Evolutionary conservation across 2,797 vertebrate genomes (phyloP).

Genomic region (Potorous gilbertii): DNA sequence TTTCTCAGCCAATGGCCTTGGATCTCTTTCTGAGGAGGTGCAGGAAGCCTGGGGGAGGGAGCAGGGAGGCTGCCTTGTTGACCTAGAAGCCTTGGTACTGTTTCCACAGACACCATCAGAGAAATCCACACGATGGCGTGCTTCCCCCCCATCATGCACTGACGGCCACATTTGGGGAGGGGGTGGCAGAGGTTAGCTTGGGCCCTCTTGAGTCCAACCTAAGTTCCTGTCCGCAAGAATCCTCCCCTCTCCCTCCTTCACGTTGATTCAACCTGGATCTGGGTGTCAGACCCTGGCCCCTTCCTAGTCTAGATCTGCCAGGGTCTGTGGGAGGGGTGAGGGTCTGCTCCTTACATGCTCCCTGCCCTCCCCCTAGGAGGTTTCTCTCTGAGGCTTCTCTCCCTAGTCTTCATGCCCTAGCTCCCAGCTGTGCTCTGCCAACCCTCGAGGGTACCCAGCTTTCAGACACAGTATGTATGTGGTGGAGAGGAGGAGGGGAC

Average conservation of each 20-base stretch:
- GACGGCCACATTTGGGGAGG: background rate
- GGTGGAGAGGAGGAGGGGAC: background rate
- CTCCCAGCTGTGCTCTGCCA: no score
- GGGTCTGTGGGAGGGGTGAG: background rate
- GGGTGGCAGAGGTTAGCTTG: background rate
- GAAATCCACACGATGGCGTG: background rate
- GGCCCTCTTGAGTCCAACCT: background rate
- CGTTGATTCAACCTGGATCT: background rate
- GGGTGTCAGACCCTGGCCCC: background rate
- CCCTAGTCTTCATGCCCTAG: background rate
- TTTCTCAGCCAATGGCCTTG: background rate
- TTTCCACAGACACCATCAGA: background rate
- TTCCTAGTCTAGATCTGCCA: background rate
- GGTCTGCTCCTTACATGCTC: background rate
- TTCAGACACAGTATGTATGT: background rate
- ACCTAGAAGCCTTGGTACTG: background rate
- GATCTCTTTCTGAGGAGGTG: background rate
- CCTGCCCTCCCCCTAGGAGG: no score
- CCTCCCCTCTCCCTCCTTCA: background rate
- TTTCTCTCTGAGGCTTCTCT: background rate
- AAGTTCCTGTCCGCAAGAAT: background rate
- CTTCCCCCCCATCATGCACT: background rate
- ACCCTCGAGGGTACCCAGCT: background rate
- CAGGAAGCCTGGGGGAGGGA: background rate
- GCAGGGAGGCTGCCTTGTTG: fast-evolving